These are phyloP conservation scores for Embidobia sp. DNA, from an alignment of 2,888 invertebrate species.

Conservation along the genomic window DNA sequence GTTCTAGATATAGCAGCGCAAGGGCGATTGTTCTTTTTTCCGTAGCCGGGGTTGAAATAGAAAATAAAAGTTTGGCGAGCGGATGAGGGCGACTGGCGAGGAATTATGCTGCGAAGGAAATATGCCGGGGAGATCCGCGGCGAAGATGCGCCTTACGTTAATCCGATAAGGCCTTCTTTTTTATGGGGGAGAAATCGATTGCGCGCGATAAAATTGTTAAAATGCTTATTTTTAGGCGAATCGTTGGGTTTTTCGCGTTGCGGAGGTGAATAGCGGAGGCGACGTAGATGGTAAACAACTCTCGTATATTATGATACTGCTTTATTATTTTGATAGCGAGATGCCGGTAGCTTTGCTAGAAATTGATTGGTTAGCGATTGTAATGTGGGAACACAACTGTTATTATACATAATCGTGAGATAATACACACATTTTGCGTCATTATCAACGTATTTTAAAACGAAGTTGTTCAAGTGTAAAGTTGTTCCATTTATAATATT, in stretches of 20 bases:
- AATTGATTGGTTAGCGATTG: conserved; percentile 11
- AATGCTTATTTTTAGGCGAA: conserved; percentile 45
- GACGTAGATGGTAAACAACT: conserved; percentile 17
- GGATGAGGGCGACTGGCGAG: conserved; percentile 25
- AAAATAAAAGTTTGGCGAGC: conserved; percentile 14
- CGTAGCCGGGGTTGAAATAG: conserved; percentile 16
- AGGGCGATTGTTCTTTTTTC: no score
- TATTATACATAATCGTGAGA: no score
- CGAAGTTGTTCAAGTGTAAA: no score
- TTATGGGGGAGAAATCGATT: conserved; percentile 41
- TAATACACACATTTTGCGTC: no score
- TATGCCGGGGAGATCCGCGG: conserved; percentile 38
- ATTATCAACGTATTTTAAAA: no score
- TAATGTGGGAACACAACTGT: no score
- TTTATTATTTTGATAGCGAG: conserved; percentile 16
- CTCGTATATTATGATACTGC: conserved; percentile 9
- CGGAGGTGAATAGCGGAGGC: neutral
- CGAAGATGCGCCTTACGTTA: conserved; percentile 40
- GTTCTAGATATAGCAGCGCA: no score
- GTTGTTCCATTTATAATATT: no score
- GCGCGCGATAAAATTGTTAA: conserved; percentile 46
- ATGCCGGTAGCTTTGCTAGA: neutral
- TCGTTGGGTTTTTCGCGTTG: conserved; percentile 25
- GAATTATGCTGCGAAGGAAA: conserved; percentile 30
- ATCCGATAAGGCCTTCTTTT: conserved; percentile 33